A percentile compares a stretch with the other conserved stretches of the same genome.
These are phyloP conservation scores for Tiliacea citrago DNA, from an alignment of 2,888 invertebrate species.

Conservation along the genomic window DNA sequence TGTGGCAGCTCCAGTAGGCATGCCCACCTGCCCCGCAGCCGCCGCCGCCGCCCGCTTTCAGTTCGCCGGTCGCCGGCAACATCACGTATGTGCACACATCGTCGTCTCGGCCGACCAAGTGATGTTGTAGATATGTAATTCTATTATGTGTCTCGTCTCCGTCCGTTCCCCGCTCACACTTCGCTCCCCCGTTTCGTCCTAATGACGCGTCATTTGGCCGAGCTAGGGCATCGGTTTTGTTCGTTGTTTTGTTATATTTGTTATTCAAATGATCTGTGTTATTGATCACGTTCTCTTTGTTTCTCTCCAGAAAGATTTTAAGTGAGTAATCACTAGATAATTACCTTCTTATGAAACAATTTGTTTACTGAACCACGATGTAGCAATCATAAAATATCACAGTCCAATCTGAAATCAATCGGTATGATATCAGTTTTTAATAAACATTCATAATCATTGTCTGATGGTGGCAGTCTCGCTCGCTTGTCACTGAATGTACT, in stretches of 20 bases:
- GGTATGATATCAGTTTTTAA: slow-evolving; percentile 37
- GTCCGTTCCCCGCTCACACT: slow-evolving; percentile 81
- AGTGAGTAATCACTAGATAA: slow-evolving; percentile 59
- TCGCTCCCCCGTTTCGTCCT: slow-evolving; percentile 81
- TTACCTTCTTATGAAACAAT: slow-evolving; percentile 37
- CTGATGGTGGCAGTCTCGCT: slow-evolving; percentile 56
- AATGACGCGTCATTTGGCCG: slow-evolving; percentile 86
- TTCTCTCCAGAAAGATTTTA: slow-evolving; percentile 71
- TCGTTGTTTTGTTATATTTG: slow-evolving; percentile 83
- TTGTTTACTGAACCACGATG: slow-evolving; percentile 24
- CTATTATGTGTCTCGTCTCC: slow-evolving; percentile 88
- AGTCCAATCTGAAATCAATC: slow-evolving; percentile 21
- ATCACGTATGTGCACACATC: slow-evolving; percentile 74
- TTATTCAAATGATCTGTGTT: slow-evolving; percentile 83
- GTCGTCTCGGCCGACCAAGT: slow-evolving; percentile 83
- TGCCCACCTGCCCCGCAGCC: slow-evolving; percentile 80
- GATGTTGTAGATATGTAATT: slow-evolving; percentile 88
- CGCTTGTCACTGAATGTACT: slow-evolving; percentile 65
- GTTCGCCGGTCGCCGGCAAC: slow-evolving; percentile 72
- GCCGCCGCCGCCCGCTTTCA: slow-evolving; percentile 68
- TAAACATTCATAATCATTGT: slow-evolving; percentile 50
- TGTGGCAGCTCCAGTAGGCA: slow-evolving; percentile 75
- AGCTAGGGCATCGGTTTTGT: slow-evolving; percentile 84
- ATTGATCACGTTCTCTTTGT: slow-evolving; percentile 77
- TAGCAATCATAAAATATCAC: slow-evolving; percentile 28